Conservation (phyloP, 1,140 invertebrate genomes). For the Choristoneura fumiferana region DNA sequence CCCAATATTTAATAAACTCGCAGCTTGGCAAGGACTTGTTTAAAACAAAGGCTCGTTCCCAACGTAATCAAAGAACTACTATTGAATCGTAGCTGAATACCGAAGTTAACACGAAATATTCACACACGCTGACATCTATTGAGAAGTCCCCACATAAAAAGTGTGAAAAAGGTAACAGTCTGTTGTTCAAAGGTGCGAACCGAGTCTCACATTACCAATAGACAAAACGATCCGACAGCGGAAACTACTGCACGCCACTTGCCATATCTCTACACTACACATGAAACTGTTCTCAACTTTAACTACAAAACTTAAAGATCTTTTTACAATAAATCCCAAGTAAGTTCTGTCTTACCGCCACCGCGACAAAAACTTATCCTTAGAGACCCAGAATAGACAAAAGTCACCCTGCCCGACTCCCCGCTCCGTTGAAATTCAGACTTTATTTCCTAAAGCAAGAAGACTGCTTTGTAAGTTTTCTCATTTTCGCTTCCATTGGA, state of each 20-base stretch:
- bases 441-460: constrained; percentile 46
- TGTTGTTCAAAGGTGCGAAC: constrained; percentile 73
- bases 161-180: constrained; percentile 62
- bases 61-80: background rate
- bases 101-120: constrained; percentile 37
- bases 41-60: too few relatives aligned
- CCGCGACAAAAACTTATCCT: constrained; percentile 57
- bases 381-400: constrained; percentile 69
- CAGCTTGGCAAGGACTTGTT: too few relatives aligned
- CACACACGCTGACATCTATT: constrained; percentile 42
- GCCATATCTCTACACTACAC: constrained; percentile 22
- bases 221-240: constrained; percentile 66
- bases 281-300: constrained; percentile 30
- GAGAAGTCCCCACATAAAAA: constrained; percentile 56
- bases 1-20: too few relatives aligned
- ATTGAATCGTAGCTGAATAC: constrained; percentile 45
- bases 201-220: constrained; percentile 74
- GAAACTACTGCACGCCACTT: constrained; percentile 36
- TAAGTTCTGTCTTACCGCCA: constrained; percentile 42
- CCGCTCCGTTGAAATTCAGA: constrained; percentile 39
- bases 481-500: constrained; percentile 55
- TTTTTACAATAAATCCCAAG: constrained; percentile 31
- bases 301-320: constrained; percentile 30
- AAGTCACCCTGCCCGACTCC: constrained; percentile 49
- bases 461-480: constrained; percentile 34